Evolutionary conservation across 2,888 invertebrate species (phyloP).

Genomic region (Maniola hyperantus): DNA sequence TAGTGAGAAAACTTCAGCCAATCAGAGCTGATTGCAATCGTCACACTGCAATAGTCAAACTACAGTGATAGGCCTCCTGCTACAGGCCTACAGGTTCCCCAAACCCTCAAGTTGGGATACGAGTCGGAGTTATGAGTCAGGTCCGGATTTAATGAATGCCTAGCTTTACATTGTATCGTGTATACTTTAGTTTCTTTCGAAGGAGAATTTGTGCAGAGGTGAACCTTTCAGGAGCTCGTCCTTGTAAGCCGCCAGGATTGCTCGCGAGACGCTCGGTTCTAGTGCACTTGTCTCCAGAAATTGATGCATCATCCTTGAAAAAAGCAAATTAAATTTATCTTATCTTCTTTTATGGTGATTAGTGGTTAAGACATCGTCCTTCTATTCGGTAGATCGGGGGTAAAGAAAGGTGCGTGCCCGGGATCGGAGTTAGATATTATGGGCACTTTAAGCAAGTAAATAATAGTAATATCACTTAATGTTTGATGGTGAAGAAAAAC

Average conservation of each 20-base stretch:
- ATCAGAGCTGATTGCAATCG: too few relatives aligned
- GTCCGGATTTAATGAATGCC: not conserved
- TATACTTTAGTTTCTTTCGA: conserved; percentile 62
- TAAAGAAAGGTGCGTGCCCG: too few relatives aligned
- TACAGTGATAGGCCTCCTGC: too few relatives aligned
- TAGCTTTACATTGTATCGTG: not conserved
- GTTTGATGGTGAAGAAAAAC: too few relatives aligned
- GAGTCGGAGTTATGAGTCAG: not conserved
- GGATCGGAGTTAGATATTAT: too few relatives aligned
- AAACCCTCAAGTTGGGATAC: not conserved
- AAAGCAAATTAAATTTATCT: not conserved
- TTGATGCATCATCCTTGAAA: conserved; percentile 73
- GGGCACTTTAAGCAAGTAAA: too few relatives aligned
- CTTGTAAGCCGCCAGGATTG: conserved; percentile 75
- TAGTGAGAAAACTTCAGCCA: too few relatives aligned
- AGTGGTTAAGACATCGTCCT: too few relatives aligned
- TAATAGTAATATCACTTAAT: too few relatives aligned
- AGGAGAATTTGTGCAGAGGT: conserved; percentile 62
- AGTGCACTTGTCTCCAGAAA: conserved; percentile 75
- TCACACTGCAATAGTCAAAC: too few relatives aligned
- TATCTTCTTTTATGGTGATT: not conserved
- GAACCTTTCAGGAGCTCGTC: conserved; percentile 74
- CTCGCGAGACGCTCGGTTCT: conserved; percentile 74
- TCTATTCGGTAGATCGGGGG: too few relatives aligned
- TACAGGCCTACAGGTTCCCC: too few relatives aligned